Evolutionary conservation across 2,888 invertebrate genomes (phyloP).

Genomic region (Tineola bisselliella): DNA sequence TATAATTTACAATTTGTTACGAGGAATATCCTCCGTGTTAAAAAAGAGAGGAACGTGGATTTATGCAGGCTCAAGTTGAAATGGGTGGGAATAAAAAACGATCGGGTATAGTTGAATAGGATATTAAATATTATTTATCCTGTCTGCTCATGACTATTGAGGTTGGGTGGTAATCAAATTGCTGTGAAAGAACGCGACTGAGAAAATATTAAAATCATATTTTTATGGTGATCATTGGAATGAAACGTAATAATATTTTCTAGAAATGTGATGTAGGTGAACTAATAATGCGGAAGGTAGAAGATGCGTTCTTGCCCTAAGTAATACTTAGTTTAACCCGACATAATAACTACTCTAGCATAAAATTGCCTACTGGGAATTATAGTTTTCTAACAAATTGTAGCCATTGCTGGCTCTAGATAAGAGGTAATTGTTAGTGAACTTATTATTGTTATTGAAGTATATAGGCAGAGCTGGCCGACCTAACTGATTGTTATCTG

Average conservation of each 20-base stretch:
- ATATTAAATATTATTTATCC: slow-evolving; percentile 6
- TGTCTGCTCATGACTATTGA: background rate
- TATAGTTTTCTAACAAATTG: slow-evolving; percentile 8
- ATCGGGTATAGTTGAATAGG: background rate
- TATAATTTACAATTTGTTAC: slow-evolving; percentile 8
- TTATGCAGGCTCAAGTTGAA: background rate
- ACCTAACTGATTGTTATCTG: background rate
- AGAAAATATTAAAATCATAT: too few relatives aligned
- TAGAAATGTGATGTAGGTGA: too few relatives aligned
- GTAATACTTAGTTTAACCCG: background rate
- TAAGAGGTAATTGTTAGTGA: background rate
- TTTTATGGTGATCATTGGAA: too few relatives aligned
- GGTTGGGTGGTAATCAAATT: slow-evolving; percentile 4
- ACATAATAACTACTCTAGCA: background rate
- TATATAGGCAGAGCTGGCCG: background rate
- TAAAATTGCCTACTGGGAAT: background rate
- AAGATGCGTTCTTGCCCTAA: background rate
- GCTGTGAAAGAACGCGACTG: too few relatives aligned
- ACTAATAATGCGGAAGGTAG: background rate
- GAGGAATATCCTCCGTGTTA: background rate
- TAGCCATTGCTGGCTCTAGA: background rate
- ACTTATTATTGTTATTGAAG: background rate
- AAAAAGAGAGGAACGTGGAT: background rate
- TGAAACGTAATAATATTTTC: too few relatives aligned
- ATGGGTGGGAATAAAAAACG: slow-evolving; percentile 5